phyloP scores from a whole-genome alignment of 1,140 invertebrate genomes.

The Batillaria attramentaria region DNA sequence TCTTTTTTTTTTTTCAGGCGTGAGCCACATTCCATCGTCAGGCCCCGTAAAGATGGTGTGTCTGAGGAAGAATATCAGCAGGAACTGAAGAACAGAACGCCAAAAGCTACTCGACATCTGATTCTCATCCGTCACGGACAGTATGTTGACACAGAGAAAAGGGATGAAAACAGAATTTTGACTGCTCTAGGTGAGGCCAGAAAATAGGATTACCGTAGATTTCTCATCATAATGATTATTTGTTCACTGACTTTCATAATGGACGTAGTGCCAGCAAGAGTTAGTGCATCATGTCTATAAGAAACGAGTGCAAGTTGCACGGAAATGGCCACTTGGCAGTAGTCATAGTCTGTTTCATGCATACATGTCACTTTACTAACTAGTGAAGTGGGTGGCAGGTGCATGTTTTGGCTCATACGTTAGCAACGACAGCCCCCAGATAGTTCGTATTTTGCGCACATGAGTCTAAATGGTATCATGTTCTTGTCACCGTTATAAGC shows the following conservation, averaged over 20 bases:
- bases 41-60: slow-evolving; percentile 75
- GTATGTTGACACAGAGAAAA: slow-evolving; percentile 83
- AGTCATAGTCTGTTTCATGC: too few species aligned
- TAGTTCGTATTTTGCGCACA: too few species aligned
- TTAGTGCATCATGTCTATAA: too few species aligned
- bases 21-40: slow-evolving; percentile 81
- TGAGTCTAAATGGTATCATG: too few species aligned
- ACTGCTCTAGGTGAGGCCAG: slow-evolving; percentile 87
- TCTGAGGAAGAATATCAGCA: slow-evolving; percentile 60
- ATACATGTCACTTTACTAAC: too few species aligned
- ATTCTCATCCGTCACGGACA: slow-evolving; percentile 96
- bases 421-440: too few species aligned
- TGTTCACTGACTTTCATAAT: neutral
- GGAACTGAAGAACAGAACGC: slow-evolving; percentile 70
- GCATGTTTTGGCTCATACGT: too few species aligned
- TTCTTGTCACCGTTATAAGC: too few species aligned
- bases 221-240: neutral
- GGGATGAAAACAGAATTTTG: slow-evolving; percentile 83
- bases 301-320: too few species aligned
- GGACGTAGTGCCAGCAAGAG: too few species aligned
- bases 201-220: neutral
- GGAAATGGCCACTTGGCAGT: neutral
- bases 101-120: slow-evolving; percentile 86
- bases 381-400: too few species aligned
- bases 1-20: slow-evolving; percentile 76